Conservation (phyloP, 2,888 invertebrate genomes). For the Diadromus collaris region DNA sequence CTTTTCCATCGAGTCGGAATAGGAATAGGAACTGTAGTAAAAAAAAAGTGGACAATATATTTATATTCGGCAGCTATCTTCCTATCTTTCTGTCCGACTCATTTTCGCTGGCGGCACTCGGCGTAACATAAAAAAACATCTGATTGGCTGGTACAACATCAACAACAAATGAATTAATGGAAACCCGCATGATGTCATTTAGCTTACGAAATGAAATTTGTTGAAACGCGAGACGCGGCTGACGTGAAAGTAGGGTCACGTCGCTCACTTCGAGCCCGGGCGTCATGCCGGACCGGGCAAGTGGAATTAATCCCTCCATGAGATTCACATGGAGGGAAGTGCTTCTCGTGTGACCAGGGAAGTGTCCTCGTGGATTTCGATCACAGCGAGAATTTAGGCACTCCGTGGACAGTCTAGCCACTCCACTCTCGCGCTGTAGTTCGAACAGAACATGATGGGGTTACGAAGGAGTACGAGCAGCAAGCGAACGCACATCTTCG, state of each 20-base stretch:
- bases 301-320: slow-evolving; percentile 39
- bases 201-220: slow-evolving; percentile 21
- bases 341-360: slow-evolving; percentile 49
- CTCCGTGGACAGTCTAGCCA: slow-evolving; percentile 35
- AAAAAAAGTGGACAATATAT: neutral
- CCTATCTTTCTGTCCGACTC: neutral
- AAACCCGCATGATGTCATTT: slow-evolving; percentile 5
- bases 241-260: slow-evolving; percentile 11
- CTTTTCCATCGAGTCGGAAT: slow-evolving; percentile 4
- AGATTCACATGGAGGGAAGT: slow-evolving; percentile 24
- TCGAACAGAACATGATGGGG: slow-evolving; percentile 28
- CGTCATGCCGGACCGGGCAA: slow-evolving; percentile 13
- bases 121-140: neutral
- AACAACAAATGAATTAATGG: neutral
- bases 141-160: neutral
- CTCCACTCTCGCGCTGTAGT: slow-evolving; percentile 39
- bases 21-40: neutral
- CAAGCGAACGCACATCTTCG: slow-evolving; percentile 28
- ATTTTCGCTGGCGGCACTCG: neutral
- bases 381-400: slow-evolving; percentile 53
- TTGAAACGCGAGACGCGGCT: slow-evolving; percentile 1
- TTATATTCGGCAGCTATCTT: neutral
- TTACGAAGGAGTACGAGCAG: slow-evolving; percentile 11
- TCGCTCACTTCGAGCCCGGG: neutral
- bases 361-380: slow-evolving; percentile 52